phyloP scores from a whole-genome alignment of 2,113 vertebrate species.

The Sturnira hondurensis region DNA sequence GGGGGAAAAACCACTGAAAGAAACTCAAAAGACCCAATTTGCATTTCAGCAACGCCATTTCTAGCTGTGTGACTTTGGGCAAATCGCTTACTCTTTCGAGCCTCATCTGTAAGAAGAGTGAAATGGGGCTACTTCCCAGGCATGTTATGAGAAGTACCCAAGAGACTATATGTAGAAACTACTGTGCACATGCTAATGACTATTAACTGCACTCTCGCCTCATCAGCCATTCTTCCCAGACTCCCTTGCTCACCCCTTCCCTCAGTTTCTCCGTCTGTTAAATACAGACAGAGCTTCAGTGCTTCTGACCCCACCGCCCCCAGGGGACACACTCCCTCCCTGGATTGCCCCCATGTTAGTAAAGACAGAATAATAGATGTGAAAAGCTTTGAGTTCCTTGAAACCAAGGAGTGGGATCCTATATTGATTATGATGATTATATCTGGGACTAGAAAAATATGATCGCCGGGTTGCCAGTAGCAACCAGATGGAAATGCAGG shows the following conservation, averaged over 20 bases:
- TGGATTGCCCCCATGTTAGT: background rate
- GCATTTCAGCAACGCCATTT: background rate
- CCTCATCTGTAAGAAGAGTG: background rate
- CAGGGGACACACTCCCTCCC: background rate
- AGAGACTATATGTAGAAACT: background rate
- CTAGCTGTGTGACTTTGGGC: background rate
- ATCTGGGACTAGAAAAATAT: constrained; percentile 66
- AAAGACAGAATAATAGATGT: constrained; percentile 11
- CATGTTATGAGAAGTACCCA: background rate
- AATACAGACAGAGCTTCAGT: background rate
- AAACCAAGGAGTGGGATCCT: constrained; percentile 61
- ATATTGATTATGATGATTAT: constrained; percentile 76
- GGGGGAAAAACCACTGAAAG: background rate
- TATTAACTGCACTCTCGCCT: background rate
- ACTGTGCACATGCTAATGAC: background rate
- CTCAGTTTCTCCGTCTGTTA: constrained; percentile 46
- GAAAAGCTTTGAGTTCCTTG: constrained; percentile 53
- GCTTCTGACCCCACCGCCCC: too few relatives aligned
- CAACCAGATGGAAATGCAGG: constrained; percentile 63
- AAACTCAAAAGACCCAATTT: background rate
- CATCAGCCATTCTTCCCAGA: background rate
- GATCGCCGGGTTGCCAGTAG: constrained; percentile 72
- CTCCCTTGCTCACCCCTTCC: background rate
- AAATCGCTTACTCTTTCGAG: background rate
- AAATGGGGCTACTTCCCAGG: background rate